Percentiles rank a stretch among this genome's conserved stretches.
Evolutionary conservation across 2,113 vertebrate species (phyloP).

Genomic region (Megaptera novaeangliae): DNA sequence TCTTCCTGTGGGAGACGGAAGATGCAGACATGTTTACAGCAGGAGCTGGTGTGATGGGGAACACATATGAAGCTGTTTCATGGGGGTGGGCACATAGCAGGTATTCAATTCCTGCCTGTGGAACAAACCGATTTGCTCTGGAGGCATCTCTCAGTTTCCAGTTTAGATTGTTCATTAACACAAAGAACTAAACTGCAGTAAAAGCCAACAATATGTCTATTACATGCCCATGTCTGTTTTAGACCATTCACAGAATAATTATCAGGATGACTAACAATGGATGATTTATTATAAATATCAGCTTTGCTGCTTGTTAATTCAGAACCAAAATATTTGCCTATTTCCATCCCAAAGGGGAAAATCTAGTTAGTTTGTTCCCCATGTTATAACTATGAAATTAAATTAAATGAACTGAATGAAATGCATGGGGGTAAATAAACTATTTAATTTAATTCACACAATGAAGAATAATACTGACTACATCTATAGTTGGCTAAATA

Average conservation of each 20-base stretch:
- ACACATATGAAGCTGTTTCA: rapidly evolving
- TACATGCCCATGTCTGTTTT: constrained; percentile 66
- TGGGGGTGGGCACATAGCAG: neutral
- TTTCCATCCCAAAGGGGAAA: constrained; percentile 75
- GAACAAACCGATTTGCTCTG: neutral
- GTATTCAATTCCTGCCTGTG: neutral
- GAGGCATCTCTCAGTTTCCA: neutral
- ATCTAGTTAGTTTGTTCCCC: constrained; percentile 69
- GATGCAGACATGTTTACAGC: rapidly evolving
- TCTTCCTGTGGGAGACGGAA: neutral
- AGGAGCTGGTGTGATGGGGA: no score
- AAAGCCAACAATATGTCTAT: constrained; percentile 56
- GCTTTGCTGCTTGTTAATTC: constrained; percentile 69
- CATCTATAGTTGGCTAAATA: constrained; percentile 78
- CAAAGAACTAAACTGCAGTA: constrained; percentile 10
- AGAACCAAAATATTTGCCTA: constrained; percentile 78
- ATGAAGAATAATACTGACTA: constrained; percentile 71
- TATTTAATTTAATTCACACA: constrained; percentile 70
- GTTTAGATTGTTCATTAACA: neutral
- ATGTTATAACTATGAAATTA: constrained; percentile 71
- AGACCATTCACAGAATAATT: constrained; percentile 68
- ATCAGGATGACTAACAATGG: constrained; percentile 71
- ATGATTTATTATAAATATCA: constrained; percentile 80
- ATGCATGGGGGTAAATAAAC: constrained; percentile 73
- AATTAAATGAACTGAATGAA: constrained; percentile 78